phyloP scores from a whole-genome alignment of 1,140 invertebrate species.

The Camponotus vicinus region DNA sequence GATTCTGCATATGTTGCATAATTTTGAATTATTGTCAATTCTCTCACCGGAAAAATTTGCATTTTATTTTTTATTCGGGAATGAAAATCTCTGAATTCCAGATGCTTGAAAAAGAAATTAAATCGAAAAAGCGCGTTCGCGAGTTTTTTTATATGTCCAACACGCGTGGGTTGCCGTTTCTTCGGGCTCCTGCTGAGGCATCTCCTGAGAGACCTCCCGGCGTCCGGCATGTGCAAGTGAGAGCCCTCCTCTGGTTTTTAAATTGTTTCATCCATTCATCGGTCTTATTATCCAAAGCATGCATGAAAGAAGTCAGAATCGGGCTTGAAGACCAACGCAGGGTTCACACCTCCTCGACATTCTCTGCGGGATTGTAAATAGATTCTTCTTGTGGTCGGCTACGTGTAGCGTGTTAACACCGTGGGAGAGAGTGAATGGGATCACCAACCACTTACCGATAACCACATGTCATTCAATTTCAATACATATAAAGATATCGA shows the following conservation, averaged over 20 bases:
- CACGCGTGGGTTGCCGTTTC: constrained; percentile 63
- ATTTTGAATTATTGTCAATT: too few species aligned
- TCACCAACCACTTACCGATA: neutral
- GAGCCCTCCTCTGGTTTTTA: constrained; percentile 61
- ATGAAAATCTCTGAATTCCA: neutral
- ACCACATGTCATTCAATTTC: neutral
- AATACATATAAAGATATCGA: neutral
- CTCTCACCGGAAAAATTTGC: too few species aligned
- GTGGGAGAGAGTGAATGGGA: constrained; percentile 58
- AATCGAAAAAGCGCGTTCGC: neutral
- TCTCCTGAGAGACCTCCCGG: constrained; percentile 67
- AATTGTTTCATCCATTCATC: constrained; percentile 65
- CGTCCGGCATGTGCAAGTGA: constrained; percentile 66
- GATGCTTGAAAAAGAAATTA: neutral
- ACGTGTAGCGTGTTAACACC: constrained; percentile 19
- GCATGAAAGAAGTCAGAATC: constrained; percentile 24
- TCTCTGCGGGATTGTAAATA: constrained; percentile 69
- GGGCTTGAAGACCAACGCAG: constrained; percentile 69
- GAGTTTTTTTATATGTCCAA: constrained; percentile 47
- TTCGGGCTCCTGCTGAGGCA: constrained; percentile 73
- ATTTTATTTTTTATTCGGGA: neutral
- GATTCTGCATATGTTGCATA: too few species aligned
- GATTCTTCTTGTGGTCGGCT: constrained; percentile 51
- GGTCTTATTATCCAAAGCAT: constrained; percentile 61
- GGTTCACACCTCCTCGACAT: constrained; percentile 71